Conservation (phyloP, 2,888 invertebrate genomes). For the Mimachlamys varia region DNA sequence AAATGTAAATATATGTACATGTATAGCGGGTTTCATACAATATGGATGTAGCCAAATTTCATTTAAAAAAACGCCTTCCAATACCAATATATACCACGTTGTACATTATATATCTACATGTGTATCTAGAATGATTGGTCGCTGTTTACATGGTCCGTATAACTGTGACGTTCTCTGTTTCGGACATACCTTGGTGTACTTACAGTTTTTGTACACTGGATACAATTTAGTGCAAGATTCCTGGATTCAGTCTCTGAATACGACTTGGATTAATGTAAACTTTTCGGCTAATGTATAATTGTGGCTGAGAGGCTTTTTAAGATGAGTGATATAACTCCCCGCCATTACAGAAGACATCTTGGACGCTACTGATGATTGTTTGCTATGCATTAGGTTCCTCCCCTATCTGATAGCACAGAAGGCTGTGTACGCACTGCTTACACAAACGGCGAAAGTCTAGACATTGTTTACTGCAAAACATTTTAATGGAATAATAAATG, state of each 20-base stretch:
- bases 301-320: neutral
- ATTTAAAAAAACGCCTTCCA: no score
- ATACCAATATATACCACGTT: no score
- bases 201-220: neutral
- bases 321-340: neutral
- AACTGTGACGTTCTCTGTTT: neutral
- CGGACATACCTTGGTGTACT: neutral
- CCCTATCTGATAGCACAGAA: neutral
- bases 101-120: no score
- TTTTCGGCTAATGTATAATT: neutral
- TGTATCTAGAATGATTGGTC: no score
- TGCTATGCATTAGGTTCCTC: neutral
- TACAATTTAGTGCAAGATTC: neutral
- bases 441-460: neutral
- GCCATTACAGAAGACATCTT: neutral
- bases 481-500: neutral
- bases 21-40: no score
- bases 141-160: no score
- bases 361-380: neutral
- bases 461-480: neutral
- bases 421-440: neutral
- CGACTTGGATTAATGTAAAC: neutral
- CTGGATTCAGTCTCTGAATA: neutral
- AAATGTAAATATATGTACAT: no score
- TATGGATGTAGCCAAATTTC: no score